A percentile compares a stretch with the other conserved stretches of the same genome.
phyloP scores from a whole-genome alignment of 2,113 vertebrate species.

The Pteronura brasiliensis region DNA sequence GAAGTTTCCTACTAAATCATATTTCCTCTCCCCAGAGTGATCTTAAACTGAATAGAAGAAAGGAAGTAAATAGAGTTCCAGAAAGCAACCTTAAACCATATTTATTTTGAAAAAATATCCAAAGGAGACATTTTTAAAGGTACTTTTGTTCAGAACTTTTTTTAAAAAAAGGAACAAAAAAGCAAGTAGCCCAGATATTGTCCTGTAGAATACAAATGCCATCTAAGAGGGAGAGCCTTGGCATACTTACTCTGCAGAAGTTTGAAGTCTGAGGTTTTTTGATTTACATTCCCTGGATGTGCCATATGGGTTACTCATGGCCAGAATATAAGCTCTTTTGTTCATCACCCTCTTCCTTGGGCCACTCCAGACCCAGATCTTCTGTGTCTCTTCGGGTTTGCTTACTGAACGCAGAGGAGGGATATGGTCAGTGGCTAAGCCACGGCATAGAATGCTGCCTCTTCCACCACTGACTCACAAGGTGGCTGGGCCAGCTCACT shows the following conservation, averaged over 20 bases:
- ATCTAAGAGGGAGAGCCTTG: neutral
- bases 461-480: conserved; percentile 45
- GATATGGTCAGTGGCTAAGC: neutral
- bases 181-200: neutral
- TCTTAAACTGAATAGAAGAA: neutral
- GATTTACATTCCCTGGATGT: neutral
- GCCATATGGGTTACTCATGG: neutral
- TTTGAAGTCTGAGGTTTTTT: neutral
- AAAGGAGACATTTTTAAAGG: conserved; percentile 3
- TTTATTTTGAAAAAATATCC: neutral
- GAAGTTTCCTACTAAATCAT: neutral
- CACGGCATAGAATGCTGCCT: neutral
- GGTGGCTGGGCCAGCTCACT: conserved; percentile 13
- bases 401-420: neutral
- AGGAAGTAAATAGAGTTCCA: neutral
- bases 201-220: neutral
- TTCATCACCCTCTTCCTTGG: neutral
- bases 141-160: neutral
- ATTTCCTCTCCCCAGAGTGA: neutral
- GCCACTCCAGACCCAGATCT: neutral
- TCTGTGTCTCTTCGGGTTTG: neutral
- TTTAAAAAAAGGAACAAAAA: neutral
- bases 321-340: neutral
- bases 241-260: neutral
- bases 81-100: neutral